These are phyloP conservation scores for Pogonocichla stellata DNA, from an alignment of 2,113 vertebrate genomes.

Conservation along the genomic window DNA sequence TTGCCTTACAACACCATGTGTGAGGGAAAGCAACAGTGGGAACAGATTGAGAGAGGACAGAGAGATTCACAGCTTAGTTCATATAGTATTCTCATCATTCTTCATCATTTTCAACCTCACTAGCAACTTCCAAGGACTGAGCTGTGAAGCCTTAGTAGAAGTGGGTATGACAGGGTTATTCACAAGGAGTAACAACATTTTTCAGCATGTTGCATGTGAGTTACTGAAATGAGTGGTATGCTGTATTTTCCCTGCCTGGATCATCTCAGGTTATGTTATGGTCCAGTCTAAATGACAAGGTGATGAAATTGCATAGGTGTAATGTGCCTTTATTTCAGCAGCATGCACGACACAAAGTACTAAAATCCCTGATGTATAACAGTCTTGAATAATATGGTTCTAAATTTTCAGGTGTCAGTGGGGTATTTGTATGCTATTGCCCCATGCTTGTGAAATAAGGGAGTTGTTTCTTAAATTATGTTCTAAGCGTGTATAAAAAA, in stretches of 20 bases:
- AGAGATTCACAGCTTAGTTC: background rate
- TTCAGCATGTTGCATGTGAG: background rate
- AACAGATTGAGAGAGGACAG: background rate
- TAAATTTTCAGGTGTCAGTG: constrained; percentile 18
- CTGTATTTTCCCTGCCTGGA: constrained; percentile 30
- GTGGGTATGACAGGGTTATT: background rate
- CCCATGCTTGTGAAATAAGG: background rate
- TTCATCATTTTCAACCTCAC: background rate
- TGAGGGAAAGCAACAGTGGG: background rate
- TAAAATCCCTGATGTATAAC: constrained; percentile 1
- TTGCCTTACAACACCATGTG: background rate
- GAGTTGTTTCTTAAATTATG: background rate
- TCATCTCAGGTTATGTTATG: constrained; percentile 23
- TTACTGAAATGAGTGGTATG: constrained; percentile 3
- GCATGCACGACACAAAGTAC: constrained; percentile 12
- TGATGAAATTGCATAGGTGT: constrained; percentile 46
- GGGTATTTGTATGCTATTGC: background rate
- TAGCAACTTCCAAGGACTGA: background rate
- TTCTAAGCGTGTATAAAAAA: background rate
- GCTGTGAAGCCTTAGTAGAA: background rate
- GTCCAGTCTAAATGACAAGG: constrained; percentile 43
- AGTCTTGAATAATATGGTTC: background rate
- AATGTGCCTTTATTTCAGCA: constrained; percentile 29
- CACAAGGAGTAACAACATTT: background rate
- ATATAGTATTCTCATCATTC: background rate